A percentile compares a stretch with the other conserved stretches of the same genome.
These are phyloP conservation scores for Aproaerema taeniolella DNA, from an alignment of 2,888 invertebrate genomes.

Conservation along the genomic window DNA sequence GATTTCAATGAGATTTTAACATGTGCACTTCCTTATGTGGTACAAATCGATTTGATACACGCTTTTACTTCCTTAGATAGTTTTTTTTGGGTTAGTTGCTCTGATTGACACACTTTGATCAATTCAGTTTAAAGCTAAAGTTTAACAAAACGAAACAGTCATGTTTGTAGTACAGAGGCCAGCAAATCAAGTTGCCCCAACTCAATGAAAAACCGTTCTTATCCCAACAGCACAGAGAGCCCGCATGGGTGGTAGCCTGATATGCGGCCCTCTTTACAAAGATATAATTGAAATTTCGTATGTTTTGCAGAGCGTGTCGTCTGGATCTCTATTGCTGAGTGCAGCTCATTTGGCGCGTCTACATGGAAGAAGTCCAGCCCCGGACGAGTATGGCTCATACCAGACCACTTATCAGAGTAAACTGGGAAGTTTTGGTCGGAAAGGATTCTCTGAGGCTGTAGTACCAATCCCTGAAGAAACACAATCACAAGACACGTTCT, in stretches of 20 bases:
- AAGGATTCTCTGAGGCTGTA: conserved; percentile 48
- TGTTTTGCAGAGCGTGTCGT: conserved; percentile 89
- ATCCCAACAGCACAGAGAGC: too few relatives aligned
- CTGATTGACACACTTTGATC: too few relatives aligned
- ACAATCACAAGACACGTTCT: conserved; percentile 53
- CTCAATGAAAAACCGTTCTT: too few relatives aligned
- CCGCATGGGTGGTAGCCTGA: too few relatives aligned
- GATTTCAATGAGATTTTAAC: conserved; percentile 2
- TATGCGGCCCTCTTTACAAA: too few relatives aligned
- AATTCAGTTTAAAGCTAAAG: too few relatives aligned
- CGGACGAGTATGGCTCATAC: conserved; percentile 56
- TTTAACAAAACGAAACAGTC: too few relatives aligned
- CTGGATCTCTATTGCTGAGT: conserved; percentile 86
- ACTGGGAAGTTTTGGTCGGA: conserved; percentile 50
- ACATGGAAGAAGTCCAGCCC: conserved; percentile 54
- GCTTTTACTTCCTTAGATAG: conserved; percentile 15
- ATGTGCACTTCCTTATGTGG: conserved; percentile 17
- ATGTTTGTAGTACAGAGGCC: too few relatives aligned
- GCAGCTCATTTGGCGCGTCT: conserved; percentile 84
- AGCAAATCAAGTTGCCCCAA: too few relatives aligned
- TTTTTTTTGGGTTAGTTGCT: too few relatives aligned
- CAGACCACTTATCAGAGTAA: conserved; percentile 54
- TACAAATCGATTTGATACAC: conserved; percentile 12
- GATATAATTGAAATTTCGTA: too few relatives aligned
- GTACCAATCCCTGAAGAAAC: conserved; percentile 64